phyloP scores from a whole-genome alignment of 1,140 invertebrate genomes.

The Caenorhabditis brenneri region DNA sequence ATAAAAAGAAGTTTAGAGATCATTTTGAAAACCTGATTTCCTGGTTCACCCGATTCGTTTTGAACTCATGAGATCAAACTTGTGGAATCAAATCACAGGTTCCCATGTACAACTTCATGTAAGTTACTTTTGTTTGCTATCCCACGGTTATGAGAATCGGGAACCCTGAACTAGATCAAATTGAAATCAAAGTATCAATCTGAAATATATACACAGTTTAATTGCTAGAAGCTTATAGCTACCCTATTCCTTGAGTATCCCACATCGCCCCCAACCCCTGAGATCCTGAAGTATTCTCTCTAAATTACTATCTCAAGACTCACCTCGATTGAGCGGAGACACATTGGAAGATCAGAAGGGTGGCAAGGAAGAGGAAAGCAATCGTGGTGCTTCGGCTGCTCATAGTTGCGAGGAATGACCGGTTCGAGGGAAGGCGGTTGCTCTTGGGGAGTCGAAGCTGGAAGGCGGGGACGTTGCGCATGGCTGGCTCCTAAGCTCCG shows the following conservation, averaged over 20 bases:
- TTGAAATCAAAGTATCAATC: background rate
- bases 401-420: conserved; percentile 38
- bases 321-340: conserved; percentile 23
- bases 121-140: no score
- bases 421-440: background rate
- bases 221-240: no score
- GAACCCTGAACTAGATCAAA: background rate
- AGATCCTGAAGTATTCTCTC: no score
- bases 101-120: no score
- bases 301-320: background rate
- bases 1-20: no score
- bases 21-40: no score
- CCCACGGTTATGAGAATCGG: background rate
- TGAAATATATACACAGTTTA: no score
- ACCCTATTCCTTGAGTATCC: no score
- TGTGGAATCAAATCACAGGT: no score
- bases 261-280: background rate
- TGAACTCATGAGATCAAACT: no score
- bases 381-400: conserved; percentile 41
- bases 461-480: conserved; percentile 29
- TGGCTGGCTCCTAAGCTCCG: background rate
- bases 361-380: conserved; percentile 32
- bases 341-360: conserved; percentile 21
- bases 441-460: background rate
- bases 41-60: no score